Percentiles rank a stretch among this genome's conserved stretches.
Evolutionary conservation across 2,113 vertebrate genomes (phyloP).

Genomic region (Heterotis niloticus): DNA sequence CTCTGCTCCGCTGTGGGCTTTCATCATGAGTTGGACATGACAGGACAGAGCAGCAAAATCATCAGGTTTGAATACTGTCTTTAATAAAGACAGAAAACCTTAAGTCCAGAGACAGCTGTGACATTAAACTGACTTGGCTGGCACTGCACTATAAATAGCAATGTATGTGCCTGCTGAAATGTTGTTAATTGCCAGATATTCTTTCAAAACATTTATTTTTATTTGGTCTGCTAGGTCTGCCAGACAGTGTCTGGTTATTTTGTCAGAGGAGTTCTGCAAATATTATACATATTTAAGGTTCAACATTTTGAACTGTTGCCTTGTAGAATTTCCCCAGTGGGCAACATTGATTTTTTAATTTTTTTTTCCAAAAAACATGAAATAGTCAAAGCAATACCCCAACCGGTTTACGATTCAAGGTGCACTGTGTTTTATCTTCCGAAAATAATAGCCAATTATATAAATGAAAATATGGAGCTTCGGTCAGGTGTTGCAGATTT

Average conservation of each 20-base stretch:
- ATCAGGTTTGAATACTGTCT: conserved; percentile 24
- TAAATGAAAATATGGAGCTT: too few species aligned
- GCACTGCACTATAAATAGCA: conserved; percentile 16
- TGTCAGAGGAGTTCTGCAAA: too few species aligned
- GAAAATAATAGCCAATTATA: too few species aligned
- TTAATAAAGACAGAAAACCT: conserved; percentile 9
- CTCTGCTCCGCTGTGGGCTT: background rate
- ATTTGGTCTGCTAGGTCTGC: background rate
- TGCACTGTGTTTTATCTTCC: too few species aligned
- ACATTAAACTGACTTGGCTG: conserved; percentile 29
- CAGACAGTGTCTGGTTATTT: background rate
- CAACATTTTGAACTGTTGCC: background rate
- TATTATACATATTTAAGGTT: too few species aligned
- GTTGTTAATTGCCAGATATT: background rate
- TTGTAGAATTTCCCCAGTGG: background rate
- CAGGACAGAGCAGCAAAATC: conserved; percentile 15
- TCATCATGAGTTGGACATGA: background rate
- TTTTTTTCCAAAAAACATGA: background rate
- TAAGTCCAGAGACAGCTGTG: conserved; percentile 38
- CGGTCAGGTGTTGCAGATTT: too few species aligned
- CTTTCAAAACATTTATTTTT: background rate
- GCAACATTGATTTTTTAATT: background rate
- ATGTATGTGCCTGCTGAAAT: conserved; percentile 1
- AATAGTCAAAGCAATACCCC: too few species aligned
- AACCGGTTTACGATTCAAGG: too few species aligned